phyloP scores from a whole-genome alignment of 2,888 invertebrate species.

The Leptinotarsa juncta region DNA sequence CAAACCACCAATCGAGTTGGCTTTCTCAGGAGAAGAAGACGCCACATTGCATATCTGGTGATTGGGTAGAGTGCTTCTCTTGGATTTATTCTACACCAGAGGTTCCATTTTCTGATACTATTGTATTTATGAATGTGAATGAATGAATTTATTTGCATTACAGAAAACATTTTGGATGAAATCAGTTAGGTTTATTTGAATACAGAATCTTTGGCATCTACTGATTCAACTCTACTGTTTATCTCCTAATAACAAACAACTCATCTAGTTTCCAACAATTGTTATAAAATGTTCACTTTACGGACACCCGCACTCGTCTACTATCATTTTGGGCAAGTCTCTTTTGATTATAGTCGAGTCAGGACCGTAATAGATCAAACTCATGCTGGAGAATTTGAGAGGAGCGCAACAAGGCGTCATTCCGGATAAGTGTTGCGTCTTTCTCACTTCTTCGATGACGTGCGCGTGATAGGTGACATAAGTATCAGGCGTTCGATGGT shows the following conservation, averaged over 20 bases:
- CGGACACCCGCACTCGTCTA: constrained; percentile 95
- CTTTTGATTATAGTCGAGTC: constrained; percentile 92
- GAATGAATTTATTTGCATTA: too few relatives aligned
- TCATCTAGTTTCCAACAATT: constrained; percentile 7
- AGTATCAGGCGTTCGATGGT: constrained; percentile 82
- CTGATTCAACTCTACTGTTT: neutral
- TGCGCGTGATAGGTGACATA: constrained; percentile 91
- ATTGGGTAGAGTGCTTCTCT: too few relatives aligned
- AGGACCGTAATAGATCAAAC: constrained; percentile 91
- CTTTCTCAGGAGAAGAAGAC: too few relatives aligned
- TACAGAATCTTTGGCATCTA: neutral
- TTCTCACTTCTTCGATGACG: constrained; percentile 89
- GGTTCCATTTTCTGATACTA: too few relatives aligned
- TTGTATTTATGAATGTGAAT: too few relatives aligned
- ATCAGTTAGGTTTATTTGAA: neutral
- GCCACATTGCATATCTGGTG: too few relatives aligned
- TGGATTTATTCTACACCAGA: too few relatives aligned
- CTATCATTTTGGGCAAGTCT: constrained; percentile 95
- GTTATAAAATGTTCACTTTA: constrained; percentile 65
- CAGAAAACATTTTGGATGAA: neutral
- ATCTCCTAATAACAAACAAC: constrained; percentile 1
- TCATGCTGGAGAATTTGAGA: constrained; percentile 91
- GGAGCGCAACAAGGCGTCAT: constrained; percentile 94
- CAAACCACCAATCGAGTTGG: too few relatives aligned
- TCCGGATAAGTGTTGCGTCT: constrained; percentile 78